phyloP scores from a whole-genome alignment of 2,113 vertebrate genomes.

The Origma solitaria region DNA sequence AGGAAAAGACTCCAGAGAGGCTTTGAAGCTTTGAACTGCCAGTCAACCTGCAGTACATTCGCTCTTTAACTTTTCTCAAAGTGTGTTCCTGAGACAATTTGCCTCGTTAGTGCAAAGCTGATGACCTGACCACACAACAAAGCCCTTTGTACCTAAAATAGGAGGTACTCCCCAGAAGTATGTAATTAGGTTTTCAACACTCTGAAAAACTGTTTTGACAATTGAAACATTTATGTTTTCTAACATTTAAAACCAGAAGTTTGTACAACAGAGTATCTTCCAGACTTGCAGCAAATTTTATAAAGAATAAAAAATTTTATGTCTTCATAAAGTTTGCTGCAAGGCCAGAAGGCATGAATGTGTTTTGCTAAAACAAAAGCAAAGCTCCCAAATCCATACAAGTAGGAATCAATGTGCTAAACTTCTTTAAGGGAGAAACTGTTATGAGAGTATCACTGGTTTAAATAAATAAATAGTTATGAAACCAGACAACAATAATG shows the following conservation, averaged over 20 bases:
- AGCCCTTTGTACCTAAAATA: not conserved
- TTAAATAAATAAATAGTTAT: not conserved
- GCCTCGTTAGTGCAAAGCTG: not conserved
- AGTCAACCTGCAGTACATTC: constrained; percentile 28
- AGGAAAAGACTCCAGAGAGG: constrained; percentile 21
- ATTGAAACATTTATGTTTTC: not conserved
- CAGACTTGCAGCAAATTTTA: not conserved
- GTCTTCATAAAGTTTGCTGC: not conserved
- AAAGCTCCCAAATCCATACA: not conserved
- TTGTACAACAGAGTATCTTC: not conserved
- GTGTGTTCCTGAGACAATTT: not conserved
- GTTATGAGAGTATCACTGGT: not conserved
- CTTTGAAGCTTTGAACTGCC: constrained; percentile 36
- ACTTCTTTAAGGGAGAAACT: not conserved
- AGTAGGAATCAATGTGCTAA: not conserved
- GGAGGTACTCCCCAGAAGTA: not conserved
- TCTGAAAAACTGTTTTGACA: not conserved
- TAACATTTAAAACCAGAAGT: not conserved
- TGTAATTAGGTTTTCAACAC: not conserved
- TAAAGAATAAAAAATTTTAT: not conserved
- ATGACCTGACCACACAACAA: not conserved
- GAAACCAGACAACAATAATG: not conserved
- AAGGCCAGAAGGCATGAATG: not conserved
- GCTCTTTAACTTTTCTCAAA: not conserved
- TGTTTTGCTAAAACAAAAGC: not conserved